phyloP scores from a whole-genome alignment of 92 coral and sea anemone species.

The Pocillopora meandrina region DNA sequence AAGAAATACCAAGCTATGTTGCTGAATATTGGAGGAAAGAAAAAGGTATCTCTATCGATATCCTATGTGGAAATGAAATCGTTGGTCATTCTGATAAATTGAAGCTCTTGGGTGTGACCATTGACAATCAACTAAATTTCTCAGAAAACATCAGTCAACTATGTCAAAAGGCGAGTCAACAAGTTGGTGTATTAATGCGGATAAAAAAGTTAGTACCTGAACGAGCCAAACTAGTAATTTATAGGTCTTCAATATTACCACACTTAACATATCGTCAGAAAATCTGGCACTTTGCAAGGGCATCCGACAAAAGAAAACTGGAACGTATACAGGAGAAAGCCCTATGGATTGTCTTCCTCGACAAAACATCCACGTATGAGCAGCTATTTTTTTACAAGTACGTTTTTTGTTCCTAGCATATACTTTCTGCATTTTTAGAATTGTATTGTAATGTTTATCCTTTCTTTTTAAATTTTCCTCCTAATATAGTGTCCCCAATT shows the following conservation, averaged over 20 bases:
- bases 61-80: neutral
- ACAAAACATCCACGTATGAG: neutral
- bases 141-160: constrained; percentile 9
- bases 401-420: neutral
- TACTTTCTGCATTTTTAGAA: neutral
- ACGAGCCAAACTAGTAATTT: neutral
- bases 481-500: no score
- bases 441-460: no score
- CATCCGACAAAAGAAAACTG: constrained; percentile 17
- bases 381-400: neutral
- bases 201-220: constrained; percentile 7
- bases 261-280: constrained; percentile 3
- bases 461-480: no score
- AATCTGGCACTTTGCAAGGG: neutral
- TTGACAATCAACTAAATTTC: constrained; percentile 8
- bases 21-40: no score
- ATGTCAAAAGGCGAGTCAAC: neutral
- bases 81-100: neutral
- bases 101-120: constrained; percentile 12
- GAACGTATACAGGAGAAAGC: neutral
- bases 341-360: neutral
- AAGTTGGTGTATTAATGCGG: neutral
- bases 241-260: constrained; percentile 8
- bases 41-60: no score
- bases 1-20: no score